Evolutionary conservation across 2,797 vertebrate genomes (phyloP).

Genomic region (Parauchenoglanis ngamensis): DNA sequence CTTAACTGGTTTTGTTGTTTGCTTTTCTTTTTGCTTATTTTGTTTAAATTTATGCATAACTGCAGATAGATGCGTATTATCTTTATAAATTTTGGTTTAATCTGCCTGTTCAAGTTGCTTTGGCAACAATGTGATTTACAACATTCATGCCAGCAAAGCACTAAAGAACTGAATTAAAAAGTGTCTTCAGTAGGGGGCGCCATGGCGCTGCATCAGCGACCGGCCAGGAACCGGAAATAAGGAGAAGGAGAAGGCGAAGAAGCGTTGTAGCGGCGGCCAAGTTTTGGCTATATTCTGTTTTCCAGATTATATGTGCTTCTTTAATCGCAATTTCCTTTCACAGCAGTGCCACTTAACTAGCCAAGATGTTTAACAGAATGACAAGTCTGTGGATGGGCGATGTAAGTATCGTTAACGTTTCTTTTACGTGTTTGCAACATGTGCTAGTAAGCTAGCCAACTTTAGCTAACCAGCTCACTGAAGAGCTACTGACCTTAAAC

Average conservation of each 20-base stretch:
- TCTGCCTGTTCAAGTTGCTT: background rate
- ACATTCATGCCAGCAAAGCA: background rate
- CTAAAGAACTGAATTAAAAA: background rate
- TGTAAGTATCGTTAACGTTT: constrained; percentile 63
- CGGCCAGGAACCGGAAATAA: background rate
- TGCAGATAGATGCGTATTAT: background rate
- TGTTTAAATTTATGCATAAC: background rate
- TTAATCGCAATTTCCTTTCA: background rate
- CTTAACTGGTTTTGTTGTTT: background rate
- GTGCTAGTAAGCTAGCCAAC: background rate
- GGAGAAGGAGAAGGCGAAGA: background rate
- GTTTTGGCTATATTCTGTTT: background rate
- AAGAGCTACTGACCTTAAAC: background rate
- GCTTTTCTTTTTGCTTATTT: background rate
- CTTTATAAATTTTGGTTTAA: background rate
- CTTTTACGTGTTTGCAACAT: background rate
- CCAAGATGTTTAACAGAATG: constrained; percentile 80
- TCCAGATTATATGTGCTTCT: background rate
- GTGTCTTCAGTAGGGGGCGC: background rate
- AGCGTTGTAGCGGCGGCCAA: background rate
- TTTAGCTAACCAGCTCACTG: background rate
- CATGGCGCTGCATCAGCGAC: background rate
- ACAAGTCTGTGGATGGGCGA: constrained; percentile 84
- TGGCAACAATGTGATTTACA: background rate
- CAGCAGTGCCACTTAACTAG: background rate